phyloP scores from a whole-genome alignment of 2,888 invertebrate genomes.

The Platycheirus rosarum region DNA sequence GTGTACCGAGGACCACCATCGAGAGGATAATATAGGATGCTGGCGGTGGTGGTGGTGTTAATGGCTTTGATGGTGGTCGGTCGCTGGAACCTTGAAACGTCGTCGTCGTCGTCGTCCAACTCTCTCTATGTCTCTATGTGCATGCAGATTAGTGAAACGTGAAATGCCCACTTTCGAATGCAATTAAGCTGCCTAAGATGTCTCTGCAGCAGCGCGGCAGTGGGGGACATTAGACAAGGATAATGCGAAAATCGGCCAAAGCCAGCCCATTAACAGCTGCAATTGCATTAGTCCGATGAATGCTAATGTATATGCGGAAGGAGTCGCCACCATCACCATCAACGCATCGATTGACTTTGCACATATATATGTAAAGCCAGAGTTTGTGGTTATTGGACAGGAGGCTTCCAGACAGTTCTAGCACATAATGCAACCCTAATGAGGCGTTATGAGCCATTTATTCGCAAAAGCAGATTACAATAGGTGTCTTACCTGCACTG shows the following conservation, averaged over 20 bases:
- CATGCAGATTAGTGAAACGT: slow-evolving; percentile 53
- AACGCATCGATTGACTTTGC: slow-evolving; percentile 67
- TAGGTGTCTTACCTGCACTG: background rate
- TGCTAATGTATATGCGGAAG: slow-evolving; percentile 21
- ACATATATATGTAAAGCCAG: slow-evolving; percentile 10
- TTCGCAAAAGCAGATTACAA: slow-evolving; percentile 70
- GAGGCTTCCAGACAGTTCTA: slow-evolving; percentile 44
- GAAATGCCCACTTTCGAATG: slow-evolving; percentile 65
- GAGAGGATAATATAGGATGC: slow-evolving; percentile 22
- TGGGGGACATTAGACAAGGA: slow-evolving; percentile 37
- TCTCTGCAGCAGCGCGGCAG: slow-evolving; percentile 1
- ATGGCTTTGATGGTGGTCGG: slow-evolving; percentile 59
- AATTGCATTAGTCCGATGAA: slow-evolving; percentile 61
- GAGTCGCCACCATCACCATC: slow-evolving; percentile 20
- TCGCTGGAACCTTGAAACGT: slow-evolving; percentile 27
- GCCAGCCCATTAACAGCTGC: slow-evolving; percentile 49
- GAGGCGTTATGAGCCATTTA: slow-evolving; percentile 74
- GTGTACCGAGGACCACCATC: slow-evolving; percentile 52
- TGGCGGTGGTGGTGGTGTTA: slow-evolving; percentile 49
- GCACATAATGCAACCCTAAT: slow-evolving; percentile 71
- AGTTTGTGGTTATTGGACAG: slow-evolving; percentile 1
- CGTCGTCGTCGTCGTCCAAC: slow-evolving; percentile 1
- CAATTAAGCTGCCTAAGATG: slow-evolving; percentile 65
- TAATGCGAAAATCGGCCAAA: slow-evolving; percentile 63
- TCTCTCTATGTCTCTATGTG: slow-evolving; percentile 19